phyloP scores from a whole-genome alignment of 2,797 vertebrate species.

The Anas bernieri region DNA sequence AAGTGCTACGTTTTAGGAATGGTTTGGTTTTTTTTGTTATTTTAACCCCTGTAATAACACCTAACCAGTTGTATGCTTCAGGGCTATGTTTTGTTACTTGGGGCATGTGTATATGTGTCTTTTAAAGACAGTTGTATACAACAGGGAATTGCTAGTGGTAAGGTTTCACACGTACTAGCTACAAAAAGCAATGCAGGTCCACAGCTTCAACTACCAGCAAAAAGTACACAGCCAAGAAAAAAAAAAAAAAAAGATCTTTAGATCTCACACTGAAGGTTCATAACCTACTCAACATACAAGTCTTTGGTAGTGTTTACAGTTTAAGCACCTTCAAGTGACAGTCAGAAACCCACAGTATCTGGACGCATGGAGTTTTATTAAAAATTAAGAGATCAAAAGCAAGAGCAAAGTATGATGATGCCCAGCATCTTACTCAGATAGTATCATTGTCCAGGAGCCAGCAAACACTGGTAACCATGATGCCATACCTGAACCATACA shows the following conservation, averaged over 20 bases:
- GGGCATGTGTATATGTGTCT: not conserved
- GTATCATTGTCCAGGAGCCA: not conserved
- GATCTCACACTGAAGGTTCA: not conserved
- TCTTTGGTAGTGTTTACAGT: not conserved
- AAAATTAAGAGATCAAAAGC: constrained; percentile 35
- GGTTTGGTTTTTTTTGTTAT: not conserved
- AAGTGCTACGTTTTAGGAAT: not conserved
- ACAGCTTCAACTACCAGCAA: not conserved
- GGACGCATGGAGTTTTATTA: not conserved
- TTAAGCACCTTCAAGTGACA: not conserved
- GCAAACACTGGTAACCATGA: not conserved
- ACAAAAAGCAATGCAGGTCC: not conserved
- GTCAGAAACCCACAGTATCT: not conserved
- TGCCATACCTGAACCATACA: not conserved
- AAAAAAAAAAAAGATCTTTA: not conserved
- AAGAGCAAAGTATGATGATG: not conserved
- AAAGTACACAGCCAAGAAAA: not conserved
- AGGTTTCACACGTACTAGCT: not conserved
- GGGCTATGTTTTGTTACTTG: not conserved
- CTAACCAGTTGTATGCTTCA: not conserved
- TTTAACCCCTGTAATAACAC: not conserved
- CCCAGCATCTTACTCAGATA: constrained; percentile 18
- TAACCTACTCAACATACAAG: not conserved
- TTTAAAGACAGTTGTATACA: not conserved
- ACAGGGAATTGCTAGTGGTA: not conserved